Evolutionary conservation across 2,113 vertebrate genomes (phyloP).

Genomic region (Oreochromis niloticus): DNA sequence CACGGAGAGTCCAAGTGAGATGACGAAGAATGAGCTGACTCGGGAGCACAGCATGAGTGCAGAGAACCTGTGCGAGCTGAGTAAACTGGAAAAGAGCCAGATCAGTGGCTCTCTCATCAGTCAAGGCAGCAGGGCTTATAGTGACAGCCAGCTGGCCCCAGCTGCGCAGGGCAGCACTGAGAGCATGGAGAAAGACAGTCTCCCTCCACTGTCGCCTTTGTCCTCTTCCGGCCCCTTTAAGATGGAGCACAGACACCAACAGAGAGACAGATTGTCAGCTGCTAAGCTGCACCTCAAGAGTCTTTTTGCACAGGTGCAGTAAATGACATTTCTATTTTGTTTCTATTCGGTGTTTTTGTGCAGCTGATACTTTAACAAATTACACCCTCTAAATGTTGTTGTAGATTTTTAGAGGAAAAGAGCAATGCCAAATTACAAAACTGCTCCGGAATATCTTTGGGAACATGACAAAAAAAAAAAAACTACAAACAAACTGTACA

Average conservation of each 20-base stretch:
- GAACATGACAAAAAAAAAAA: too few relatives aligned
- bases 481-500: not conserved
- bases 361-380: not conserved
- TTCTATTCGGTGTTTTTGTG: not conserved
- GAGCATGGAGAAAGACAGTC: constrained; percentile 4
- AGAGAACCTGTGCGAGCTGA: constrained; percentile 49
- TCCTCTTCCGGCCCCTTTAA: not conserved
- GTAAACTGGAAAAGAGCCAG: constrained; percentile 11
- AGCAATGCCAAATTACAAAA: not conserved
- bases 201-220: not conserved
- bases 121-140: constrained; percentile 70
- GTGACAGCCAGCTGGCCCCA: constrained; percentile 67
- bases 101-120: constrained; percentile 37
- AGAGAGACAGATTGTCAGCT: constrained; percentile 38
- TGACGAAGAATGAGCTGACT: not conserved
- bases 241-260: constrained; percentile 5
- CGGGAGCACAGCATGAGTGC: constrained; percentile 63
- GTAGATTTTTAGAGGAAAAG: not conserved
- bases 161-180: constrained; percentile 6
- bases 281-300: constrained; percentile 73
- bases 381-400: not conserved
- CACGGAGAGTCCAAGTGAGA: accelerated
- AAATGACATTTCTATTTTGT: not conserved
- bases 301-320: constrained; percentile 64
- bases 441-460: too few relatives aligned